These are phyloP conservation scores for Scyliorhinus canicula DNA, from an alignment of 2,797 vertebrate genomes.

Conservation along the genomic window DNA sequence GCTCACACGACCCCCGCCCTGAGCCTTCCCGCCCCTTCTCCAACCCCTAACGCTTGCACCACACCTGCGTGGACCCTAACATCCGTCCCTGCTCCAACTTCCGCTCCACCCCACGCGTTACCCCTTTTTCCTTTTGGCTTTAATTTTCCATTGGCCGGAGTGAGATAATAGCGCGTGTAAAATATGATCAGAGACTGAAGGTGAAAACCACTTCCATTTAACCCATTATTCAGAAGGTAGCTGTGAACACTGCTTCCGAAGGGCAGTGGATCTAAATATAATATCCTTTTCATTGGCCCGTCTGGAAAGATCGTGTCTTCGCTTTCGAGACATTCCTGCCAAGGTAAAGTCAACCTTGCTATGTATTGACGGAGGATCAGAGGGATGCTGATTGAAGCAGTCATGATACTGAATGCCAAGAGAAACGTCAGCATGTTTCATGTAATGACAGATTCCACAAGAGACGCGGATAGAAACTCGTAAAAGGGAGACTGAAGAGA, in stretches of 20 bases:
- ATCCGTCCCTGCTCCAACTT: no score
- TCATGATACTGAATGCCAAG: neutral
- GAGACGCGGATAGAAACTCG: neutral
- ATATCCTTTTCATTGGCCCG: neutral
- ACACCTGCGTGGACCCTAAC: no score
- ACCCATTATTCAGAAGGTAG: neutral
- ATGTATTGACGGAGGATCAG: neutral
- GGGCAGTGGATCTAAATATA: neutral
- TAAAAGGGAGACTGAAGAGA: neutral
- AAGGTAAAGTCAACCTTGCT: neutral
- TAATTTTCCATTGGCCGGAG: no score
- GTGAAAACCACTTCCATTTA: neutral
- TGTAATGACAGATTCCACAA: neutral
- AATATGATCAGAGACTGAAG: neutral
- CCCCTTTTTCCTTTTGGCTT: no score
- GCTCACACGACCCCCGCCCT: no score
- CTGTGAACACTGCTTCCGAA: neutral
- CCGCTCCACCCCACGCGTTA: no score
- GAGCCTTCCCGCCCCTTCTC: no score
- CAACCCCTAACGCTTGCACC: no score
- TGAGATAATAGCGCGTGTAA: no score
- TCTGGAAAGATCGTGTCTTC: neutral
- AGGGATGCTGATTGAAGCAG: neutral
- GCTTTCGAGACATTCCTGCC: neutral
- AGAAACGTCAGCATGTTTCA: neutral